These are phyloP conservation scores for Osmoderma eremita DNA, from an alignment of 2,888 invertebrate genomes.

Conservation along the genomic window DNA sequence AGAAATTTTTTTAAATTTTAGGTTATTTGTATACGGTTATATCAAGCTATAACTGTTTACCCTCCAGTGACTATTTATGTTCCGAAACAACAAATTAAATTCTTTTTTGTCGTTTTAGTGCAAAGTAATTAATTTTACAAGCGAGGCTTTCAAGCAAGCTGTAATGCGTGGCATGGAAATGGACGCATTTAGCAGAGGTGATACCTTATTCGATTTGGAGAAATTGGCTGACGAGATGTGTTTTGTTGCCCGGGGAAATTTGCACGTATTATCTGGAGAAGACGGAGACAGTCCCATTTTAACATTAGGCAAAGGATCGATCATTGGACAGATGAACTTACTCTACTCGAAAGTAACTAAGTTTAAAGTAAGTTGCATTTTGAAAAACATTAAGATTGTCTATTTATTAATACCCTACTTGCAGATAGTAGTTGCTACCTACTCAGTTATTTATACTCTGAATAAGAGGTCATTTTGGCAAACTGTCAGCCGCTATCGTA, in stretches of 20 bases:
- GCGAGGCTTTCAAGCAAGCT: constrained; percentile 33
- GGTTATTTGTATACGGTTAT: too few species aligned
- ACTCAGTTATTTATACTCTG: constrained; percentile 36
- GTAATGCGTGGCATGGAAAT: constrained; percentile 25
- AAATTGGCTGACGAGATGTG: constrained; percentile 43
- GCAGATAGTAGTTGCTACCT: constrained; percentile 37
- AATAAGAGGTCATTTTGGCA: constrained; percentile 34
- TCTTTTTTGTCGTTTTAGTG: constrained; percentile 17
- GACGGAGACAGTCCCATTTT: constrained; percentile 50
- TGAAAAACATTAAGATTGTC: not conserved
- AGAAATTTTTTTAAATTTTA: too few species aligned
- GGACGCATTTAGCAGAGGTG: constrained; percentile 33
- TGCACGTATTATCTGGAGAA: constrained; percentile 49
- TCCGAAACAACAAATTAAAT: too few species aligned
- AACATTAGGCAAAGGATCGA: constrained; percentile 49
- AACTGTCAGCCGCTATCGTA: constrained; percentile 11
- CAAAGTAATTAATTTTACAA: constrained; percentile 20
- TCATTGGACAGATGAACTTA: constrained; percentile 47
- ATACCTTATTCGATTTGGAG: constrained; percentile 33
- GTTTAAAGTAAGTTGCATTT: constrained; percentile 42
- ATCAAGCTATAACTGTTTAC: too few species aligned
- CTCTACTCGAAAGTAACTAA: constrained; percentile 43
- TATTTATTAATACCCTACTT: not conserved
- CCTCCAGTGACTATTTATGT: too few species aligned
- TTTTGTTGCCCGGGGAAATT: constrained; percentile 48